phyloP scores from a whole-genome alignment of 2,797 vertebrate species.

The Acipenser transmontanus region DNA sequence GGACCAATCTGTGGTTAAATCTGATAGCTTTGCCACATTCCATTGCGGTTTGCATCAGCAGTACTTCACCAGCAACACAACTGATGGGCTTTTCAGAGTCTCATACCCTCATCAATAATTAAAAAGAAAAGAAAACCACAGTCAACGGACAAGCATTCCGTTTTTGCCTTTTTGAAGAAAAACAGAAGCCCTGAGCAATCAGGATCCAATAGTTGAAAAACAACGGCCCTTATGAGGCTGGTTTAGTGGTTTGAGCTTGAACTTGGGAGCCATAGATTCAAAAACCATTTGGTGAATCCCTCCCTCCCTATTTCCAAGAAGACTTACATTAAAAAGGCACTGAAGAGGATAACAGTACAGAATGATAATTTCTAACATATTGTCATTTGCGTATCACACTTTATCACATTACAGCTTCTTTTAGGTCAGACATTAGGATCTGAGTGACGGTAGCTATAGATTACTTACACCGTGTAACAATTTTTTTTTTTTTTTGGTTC shows the following conservation, averaged over 20 bases:
- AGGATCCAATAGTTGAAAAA: slow-evolving; percentile 11
- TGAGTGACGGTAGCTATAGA: too few relatives aligned
- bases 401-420: too few relatives aligned
- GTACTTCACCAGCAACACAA: background rate
- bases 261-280: background rate
- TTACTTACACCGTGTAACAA: too few relatives aligned
- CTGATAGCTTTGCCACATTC: slow-evolving; percentile 57
- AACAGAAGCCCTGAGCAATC: background rate
- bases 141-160: background rate
- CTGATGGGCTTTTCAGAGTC: slow-evolving; percentile 46
- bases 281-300: too few relatives aligned
- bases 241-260: background rate
- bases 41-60: slow-evolving; percentile 57
- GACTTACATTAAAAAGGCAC: too few relatives aligned
- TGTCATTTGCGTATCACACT: too few relatives aligned
- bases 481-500: too few relatives aligned
- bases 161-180: background rate
- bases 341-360: too few relatives aligned
- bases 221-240: slow-evolving; percentile 17
- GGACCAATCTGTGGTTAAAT: slow-evolving; percentile 52
- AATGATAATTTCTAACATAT: too few relatives aligned
- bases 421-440: too few relatives aligned
- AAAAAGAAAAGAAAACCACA: slow-evolving; percentile 5
- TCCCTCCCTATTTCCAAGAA: too few relatives aligned
- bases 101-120: slow-evolving; percentile 38